A percentile compares a stretch with the other conserved stretches of the same genome.
phyloP scores from a whole-genome alignment of 2,888 invertebrate species.

The Drosophila bunnanda region DNA sequence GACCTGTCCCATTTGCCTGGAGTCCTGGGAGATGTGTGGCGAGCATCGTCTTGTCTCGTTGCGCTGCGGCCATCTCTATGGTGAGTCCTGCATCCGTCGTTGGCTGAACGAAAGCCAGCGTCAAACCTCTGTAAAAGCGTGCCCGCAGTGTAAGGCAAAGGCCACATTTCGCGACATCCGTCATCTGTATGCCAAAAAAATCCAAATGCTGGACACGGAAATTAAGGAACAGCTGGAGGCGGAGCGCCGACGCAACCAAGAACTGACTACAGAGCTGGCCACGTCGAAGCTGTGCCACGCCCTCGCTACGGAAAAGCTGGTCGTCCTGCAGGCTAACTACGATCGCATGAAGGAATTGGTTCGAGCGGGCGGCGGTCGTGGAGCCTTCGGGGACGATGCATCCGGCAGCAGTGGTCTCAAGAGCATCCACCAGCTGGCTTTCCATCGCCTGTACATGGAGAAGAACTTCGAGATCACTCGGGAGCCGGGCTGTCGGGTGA shows the following conservation, averaged over 20 bases:
- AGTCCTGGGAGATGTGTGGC: conserved; percentile 94
- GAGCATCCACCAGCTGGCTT: conserved; percentile 30
- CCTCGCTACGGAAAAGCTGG: conserved; percentile 63
- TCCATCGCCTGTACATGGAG: conserved; percentile 86
- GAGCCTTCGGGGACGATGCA: conserved; percentile 30
- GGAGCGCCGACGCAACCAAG: conserved; percentile 86
- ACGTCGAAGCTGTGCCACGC: conserved; percentile 79
- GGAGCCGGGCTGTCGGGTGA: conserved; percentile 91
- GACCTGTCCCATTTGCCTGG: conserved; percentile 94
- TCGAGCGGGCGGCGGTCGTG: conserved; percentile 38
- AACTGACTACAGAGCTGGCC: conserved; percentile 88
- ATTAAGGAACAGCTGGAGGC: conserved; percentile 87
- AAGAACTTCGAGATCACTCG: conserved; percentile 88
- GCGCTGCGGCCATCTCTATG: conserved; percentile 97
- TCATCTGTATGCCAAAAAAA: conserved; percentile 90
- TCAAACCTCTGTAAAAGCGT: conserved; percentile 86
- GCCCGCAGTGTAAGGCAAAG: conserved; percentile 95
- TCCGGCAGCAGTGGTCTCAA: conserved; percentile 9
- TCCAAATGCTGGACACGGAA: conserved; percentile 91
- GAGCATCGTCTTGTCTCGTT: conserved; percentile 94
- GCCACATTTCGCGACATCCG: conserved; percentile 90
- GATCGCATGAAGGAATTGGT: conserved; percentile 71
- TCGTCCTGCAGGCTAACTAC: conserved; percentile 71
- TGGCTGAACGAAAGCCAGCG: conserved; percentile 83
- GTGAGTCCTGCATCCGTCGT: conserved; percentile 88